A percentile compares a stretch with the other conserved stretches of the same genome.
Conservation (phyloP, 1,140 invertebrate species). For the Camponotus floridanus region DNA sequence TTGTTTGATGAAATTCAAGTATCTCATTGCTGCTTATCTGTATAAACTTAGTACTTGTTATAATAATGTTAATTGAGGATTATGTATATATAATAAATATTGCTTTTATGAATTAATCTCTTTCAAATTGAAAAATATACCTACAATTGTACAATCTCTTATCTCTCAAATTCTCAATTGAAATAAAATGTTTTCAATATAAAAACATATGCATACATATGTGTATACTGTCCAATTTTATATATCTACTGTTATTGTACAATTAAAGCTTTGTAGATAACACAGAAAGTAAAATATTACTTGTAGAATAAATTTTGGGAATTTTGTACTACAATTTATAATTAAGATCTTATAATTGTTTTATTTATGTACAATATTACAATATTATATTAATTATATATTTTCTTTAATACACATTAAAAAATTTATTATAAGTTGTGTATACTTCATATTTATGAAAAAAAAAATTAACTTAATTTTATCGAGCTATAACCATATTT, state of each 20-base stretch:
- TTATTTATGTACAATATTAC: slow-evolving; percentile 73
- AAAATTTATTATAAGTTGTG: slow-evolving; percentile 46
- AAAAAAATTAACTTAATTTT: slow-evolving; percentile 22
- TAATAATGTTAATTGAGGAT: slow-evolving; percentile 1
- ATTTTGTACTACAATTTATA: slow-evolving; percentile 32
- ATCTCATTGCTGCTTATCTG: neutral
- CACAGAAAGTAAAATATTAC: neutral
- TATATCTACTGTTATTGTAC: neutral
- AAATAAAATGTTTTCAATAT: slow-evolving; percentile 5
- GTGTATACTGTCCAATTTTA: neutral
- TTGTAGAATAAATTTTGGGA: slow-evolving; percentile 24
- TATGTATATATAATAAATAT: slow-evolving; percentile 60
- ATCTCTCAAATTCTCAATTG: neutral
- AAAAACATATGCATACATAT: slow-evolving; percentile 1
- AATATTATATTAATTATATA: slow-evolving; percentile 45
- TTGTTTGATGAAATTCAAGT: neutral
- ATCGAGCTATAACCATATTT: neutral
- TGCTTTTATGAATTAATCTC: neutral
- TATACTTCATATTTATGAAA: slow-evolving; percentile 45
- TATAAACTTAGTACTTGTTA: slow-evolving; percentile 52
- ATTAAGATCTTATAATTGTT: slow-evolving; percentile 46
- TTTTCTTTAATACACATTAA: slow-evolving; percentile 48
- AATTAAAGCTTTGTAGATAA: slow-evolving; percentile 27
- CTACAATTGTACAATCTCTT: neutral
- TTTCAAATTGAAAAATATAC: neutral